These are phyloP conservation scores for Orientallactaga sibirica DNA, from an alignment of 2,797 vertebrate genomes.

Conservation along the genomic window DNA sequence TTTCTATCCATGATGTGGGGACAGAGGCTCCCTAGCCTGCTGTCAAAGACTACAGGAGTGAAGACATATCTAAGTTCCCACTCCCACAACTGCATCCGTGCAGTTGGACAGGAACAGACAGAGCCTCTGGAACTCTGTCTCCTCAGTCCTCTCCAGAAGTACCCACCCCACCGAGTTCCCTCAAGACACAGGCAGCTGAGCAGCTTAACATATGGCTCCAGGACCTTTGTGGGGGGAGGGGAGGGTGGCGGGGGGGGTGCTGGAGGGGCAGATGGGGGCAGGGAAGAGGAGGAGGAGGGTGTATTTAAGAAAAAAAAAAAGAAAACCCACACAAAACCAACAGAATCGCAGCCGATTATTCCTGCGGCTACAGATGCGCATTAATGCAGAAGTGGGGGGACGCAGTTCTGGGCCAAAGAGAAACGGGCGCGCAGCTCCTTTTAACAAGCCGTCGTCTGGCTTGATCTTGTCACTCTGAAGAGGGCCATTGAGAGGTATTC, in stretches of 20 bases:
- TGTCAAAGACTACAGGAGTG: neutral
- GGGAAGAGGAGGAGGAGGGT: constrained; percentile 77
- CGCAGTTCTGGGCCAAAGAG: constrained; percentile 87
- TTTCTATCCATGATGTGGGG: neutral
- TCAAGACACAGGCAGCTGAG: constrained; percentile 49
- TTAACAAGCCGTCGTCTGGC: constrained; percentile 97
- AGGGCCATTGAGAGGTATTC: constrained; percentile 97
- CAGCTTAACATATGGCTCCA: constrained; percentile 86
- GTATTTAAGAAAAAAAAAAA: constrained; percentile 83
- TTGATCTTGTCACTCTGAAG: constrained; percentile 97
- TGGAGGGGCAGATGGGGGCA: constrained; percentile 55
- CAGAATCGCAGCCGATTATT: constrained; percentile 89
- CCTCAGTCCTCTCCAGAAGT: neutral
- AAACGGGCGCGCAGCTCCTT: constrained; percentile 89
- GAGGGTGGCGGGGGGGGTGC: neutral
- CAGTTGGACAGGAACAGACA: neutral
- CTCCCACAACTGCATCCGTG: fast-evolving
- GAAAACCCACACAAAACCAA: constrained; percentile 87
- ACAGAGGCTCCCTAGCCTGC: fast-evolving
- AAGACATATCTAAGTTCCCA: fast-evolving
- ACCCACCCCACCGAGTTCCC: neutral
- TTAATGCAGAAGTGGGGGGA: constrained; percentile 93
- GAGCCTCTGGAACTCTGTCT: neutral
- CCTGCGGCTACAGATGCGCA: constrained; percentile 94
- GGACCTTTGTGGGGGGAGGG: neutral